These are phyloP conservation scores for Heliothis subflexa DNA, from an alignment of 1,140 invertebrate genomes.

Conservation along the genomic window DNA sequence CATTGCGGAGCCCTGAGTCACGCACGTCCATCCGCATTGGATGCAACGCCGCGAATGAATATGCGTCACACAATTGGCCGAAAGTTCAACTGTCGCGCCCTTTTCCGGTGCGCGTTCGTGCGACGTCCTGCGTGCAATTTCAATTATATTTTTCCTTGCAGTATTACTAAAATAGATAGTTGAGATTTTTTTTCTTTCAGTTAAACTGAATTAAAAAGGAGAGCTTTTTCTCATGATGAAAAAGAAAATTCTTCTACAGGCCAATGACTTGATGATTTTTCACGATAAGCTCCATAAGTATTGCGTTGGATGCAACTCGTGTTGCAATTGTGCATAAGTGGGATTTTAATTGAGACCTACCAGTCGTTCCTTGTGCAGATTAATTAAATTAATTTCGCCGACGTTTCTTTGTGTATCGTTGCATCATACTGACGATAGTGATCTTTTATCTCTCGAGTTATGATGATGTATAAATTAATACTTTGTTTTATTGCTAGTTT, in stretches of 20 bases:
- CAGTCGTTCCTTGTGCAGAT: conserved; percentile 1
- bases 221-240: no score
- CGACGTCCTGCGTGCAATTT: conserved; percentile 22
- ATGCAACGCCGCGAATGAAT: conserved; percentile 52
- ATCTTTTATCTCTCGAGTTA: conserved; percentile 11
- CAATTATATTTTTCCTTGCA: neutral
- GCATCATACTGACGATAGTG: neutral
- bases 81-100: conserved; percentile 73
- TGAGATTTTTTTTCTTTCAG: no score
- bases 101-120: conserved; percentile 68
- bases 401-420: conserved; percentile 10
- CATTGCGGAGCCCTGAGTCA: conserved; percentile 52
- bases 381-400: conserved; percentile 5
- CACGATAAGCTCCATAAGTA: neutral
- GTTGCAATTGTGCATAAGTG: neutral
- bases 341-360: neutral
- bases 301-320: neutral
- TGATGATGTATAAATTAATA: neutral
- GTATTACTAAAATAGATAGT: no score
- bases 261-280: neutral
- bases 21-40: conserved; percentile 31
- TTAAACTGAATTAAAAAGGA: no score
- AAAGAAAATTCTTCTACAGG: no score
- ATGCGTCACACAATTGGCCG: conserved; percentile 52
- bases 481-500: neutral